These are phyloP conservation scores for Yponomeuta evonymella DNA, from an alignment of 2,888 invertebrate genomes.

Conservation along the genomic window DNA sequence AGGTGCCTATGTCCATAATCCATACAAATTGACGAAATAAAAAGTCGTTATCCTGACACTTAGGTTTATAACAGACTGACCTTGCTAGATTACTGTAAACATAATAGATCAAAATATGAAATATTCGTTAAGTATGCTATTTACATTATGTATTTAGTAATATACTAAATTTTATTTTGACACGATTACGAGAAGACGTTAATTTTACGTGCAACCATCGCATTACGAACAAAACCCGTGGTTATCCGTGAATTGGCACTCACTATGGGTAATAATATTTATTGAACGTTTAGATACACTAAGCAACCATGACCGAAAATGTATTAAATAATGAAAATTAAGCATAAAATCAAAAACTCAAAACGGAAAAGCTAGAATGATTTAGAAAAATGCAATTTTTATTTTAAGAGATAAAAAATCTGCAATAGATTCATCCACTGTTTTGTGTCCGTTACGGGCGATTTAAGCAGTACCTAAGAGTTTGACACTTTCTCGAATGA, in stretches of 20 bases:
- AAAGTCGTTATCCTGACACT: conserved; percentile 48
- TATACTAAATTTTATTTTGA: conserved; percentile 66
- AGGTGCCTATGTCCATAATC: conserved; percentile 17
- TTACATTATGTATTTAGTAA: conserved; percentile 64
- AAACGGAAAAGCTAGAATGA: too few relatives aligned
- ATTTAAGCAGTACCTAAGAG: too few relatives aligned
- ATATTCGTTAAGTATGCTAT: conserved; percentile 51
- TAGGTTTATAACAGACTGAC: conserved; percentile 48
- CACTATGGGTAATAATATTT: background rate
- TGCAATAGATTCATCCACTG: too few relatives aligned
- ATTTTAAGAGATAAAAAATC: too few relatives aligned
- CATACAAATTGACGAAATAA: conserved; percentile 51
- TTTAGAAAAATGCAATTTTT: too few relatives aligned
- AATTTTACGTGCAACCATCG: conserved; percentile 27
- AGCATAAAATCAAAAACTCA: too few relatives aligned
- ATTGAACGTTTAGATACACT: too few relatives aligned
- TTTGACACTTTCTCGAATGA: too few relatives aligned
- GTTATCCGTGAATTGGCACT: conserved; percentile 17
- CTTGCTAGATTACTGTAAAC: conserved; percentile 51
- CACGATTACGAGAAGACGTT: conserved; percentile 53
- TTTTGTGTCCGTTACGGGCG: too few relatives aligned
- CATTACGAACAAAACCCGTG: conserved; percentile 19
- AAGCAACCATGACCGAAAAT: too few relatives aligned
- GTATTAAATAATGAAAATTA: too few relatives aligned
- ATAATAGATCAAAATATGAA: conserved; percentile 53